These are phyloP conservation scores for Vidua macroura DNA, from an alignment of 2,113 vertebrate species.

Conservation along the genomic window DNA sequence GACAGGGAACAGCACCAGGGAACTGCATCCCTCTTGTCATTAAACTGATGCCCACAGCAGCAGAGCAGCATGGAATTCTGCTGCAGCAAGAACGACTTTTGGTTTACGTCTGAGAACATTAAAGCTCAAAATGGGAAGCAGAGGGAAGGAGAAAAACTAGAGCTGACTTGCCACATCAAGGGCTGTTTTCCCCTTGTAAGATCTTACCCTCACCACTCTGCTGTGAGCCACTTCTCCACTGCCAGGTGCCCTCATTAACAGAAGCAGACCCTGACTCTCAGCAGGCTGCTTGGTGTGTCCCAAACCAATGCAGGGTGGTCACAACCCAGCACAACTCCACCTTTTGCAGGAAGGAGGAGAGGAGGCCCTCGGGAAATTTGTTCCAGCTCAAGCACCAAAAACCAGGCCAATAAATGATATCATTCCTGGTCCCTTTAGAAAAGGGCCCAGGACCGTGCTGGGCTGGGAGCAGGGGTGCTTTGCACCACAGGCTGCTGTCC, in stretches of 20 bases:
- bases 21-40: neutral
- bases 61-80: neutral
- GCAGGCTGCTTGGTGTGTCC: neutral
- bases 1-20: neutral
- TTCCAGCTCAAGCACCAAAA: neutral
- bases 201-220: neutral
- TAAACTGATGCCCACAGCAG: neutral
- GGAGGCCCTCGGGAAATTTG: neutral
- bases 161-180: neutral
- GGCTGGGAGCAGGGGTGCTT: neutral
- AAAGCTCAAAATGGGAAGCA: neutral
- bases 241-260: fast-evolving
- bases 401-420: neutral
- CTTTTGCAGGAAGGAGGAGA: neutral
- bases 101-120: neutral
- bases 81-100: neutral
- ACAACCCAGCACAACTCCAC: neutral
- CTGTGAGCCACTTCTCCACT: neutral
- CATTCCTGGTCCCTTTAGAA: neutral
- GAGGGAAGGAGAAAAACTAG: neutral
- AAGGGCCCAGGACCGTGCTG: neutral
- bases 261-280: neutral
- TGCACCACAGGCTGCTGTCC: neutral
- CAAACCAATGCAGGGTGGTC: neutral
- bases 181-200: fast-evolving